phyloP scores from a whole-genome alignment of 1,140 invertebrate genomes.

The Aradophagus sp. region DNA sequence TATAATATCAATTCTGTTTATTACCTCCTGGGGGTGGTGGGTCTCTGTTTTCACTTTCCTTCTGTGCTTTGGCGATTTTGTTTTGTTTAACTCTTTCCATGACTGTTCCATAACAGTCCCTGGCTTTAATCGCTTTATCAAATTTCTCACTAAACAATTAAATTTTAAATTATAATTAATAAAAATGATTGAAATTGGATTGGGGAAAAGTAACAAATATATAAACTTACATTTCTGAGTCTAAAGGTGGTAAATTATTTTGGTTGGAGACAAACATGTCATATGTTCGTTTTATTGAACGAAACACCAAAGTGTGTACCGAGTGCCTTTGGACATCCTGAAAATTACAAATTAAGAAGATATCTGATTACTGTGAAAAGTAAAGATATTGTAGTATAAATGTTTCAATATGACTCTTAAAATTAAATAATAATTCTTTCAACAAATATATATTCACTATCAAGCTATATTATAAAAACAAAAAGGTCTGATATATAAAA shows the following conservation, averaged over 20 bases:
- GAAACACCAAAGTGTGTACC: constrained; percentile 96
- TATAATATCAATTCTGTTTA: constrained; percentile 4
- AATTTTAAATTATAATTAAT: no score
- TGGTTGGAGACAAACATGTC: constrained; percentile 98
- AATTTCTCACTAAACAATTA: constrained; percentile 81
- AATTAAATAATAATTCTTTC: no score
- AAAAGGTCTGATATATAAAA: no score
- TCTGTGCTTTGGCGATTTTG: constrained; percentile 74
- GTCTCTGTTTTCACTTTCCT: constrained; percentile 77
- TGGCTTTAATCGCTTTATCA: constrained; percentile 84
- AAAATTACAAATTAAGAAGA: no score
- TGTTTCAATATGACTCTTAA: no score
- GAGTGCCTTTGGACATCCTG: constrained; percentile 95
- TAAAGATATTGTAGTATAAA: no score
- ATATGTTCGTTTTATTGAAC: constrained; percentile 97
- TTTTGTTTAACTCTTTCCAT: constrained; percentile 85
- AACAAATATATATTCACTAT: no score
- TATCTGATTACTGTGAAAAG: no score
- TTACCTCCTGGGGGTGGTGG: constrained; percentile 76
- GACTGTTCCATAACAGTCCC: constrained; percentile 91
- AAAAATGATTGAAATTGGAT: no score
- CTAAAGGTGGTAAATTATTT: constrained; percentile 87
- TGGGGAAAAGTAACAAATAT: no score
- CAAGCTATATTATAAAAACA: no score
- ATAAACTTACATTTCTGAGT: constrained; percentile 85